A percentile compares a stretch with the other conserved stretches of the same genome.
These are phyloP conservation scores for Acrocera orbiculus DNA, from an alignment of 2,888 invertebrate genomes.

Conservation along the genomic window DNA sequence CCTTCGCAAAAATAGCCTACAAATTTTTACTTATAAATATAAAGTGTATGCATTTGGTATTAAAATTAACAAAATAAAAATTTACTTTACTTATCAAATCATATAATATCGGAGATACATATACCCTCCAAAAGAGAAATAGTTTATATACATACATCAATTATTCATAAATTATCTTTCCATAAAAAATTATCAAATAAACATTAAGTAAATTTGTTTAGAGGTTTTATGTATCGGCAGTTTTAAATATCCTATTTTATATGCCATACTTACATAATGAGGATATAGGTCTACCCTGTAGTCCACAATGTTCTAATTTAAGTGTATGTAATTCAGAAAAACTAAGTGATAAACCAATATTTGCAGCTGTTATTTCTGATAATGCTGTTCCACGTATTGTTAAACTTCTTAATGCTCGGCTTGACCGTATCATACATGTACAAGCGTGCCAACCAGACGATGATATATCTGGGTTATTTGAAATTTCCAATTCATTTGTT, in stretches of 20 bases:
- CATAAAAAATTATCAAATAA: too few relatives aligned
- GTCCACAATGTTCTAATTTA: slow-evolving; percentile 56
- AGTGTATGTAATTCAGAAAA: slow-evolving; percentile 54
- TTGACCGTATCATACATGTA: slow-evolving; percentile 28
- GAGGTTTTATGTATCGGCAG: too few relatives aligned
- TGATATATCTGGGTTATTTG: slow-evolving; percentile 57
- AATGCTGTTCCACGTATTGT: slow-evolving; percentile 28
- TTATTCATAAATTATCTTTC: too few relatives aligned
- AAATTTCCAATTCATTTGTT: slow-evolving; percentile 54
- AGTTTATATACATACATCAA: too few relatives aligned
- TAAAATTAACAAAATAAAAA: too few relatives aligned
- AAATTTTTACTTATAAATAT: too few relatives aligned
- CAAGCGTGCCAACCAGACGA: slow-evolving; percentile 72
- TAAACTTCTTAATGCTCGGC: slow-evolving; percentile 25
- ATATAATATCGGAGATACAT: too few relatives aligned
- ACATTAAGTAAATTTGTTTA: too few relatives aligned
- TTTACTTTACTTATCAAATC: too few relatives aligned
- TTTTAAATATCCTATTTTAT: background rate
- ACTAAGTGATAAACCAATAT: slow-evolving; percentile 53
- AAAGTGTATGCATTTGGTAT: too few relatives aligned
- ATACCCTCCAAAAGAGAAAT: too few relatives aligned
- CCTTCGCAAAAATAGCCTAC: too few relatives aligned
- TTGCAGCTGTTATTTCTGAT: slow-evolving; percentile 36
- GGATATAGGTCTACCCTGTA: slow-evolving; percentile 56
- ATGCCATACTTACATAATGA: slow-evolving; percentile 42